Evolutionary conservation across 2,888 invertebrate genomes (phyloP).

Genomic region (Podotricha telesiphe): DNA sequence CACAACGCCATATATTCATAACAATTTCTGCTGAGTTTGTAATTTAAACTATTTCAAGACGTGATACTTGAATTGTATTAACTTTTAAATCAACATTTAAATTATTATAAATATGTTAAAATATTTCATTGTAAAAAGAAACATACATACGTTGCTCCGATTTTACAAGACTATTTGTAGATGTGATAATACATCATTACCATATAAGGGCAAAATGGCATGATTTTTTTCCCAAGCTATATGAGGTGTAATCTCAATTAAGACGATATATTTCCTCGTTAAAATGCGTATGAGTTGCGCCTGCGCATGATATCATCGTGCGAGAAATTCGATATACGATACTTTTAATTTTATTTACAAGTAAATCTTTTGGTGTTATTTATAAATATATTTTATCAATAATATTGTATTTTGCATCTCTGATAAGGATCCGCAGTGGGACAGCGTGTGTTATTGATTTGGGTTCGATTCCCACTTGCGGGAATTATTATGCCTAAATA

Average conservation of each 20-base stretch:
- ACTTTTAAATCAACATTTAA: no score
- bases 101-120: not conserved
- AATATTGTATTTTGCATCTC: not conserved
- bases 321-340: constrained; percentile 43
- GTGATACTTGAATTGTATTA: no score
- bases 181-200: constrained; percentile 78
- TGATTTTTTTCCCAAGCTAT: constrained; percentile 67
- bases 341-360: constrained; percentile 30
- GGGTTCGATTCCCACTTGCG: no score
- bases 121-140: not conserved
- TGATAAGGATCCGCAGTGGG: not conserved
- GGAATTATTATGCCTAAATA: no score
- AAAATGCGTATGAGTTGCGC: constrained; percentile 68
- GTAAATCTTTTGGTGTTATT: not conserved
- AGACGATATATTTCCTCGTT: constrained; percentile 79
- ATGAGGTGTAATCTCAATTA: constrained; percentile 81
- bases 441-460: no score
- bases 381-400: constrained; percentile 24
- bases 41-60: no score
- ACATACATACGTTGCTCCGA: constrained; percentile 38
- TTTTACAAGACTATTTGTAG: constrained; percentile 65
- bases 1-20: no score
- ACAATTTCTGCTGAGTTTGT: no score
- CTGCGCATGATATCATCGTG: constrained; percentile 62
- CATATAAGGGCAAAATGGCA: constrained; percentile 76